Evolutionary conservation across 2,113 vertebrate species (phyloP).

Genomic region (Choloepus hoffmanni): DNA sequence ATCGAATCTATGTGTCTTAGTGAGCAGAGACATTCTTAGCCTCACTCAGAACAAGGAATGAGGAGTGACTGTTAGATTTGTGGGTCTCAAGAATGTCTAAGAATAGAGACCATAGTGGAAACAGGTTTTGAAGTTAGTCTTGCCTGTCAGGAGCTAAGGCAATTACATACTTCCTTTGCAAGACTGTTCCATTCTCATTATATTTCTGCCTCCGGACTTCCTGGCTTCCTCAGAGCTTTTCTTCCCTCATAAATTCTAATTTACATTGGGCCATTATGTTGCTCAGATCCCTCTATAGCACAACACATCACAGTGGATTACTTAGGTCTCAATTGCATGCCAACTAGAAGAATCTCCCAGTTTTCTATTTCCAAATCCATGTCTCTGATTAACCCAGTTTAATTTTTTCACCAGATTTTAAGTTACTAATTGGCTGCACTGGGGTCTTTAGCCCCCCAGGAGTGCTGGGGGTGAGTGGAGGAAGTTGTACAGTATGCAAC

Average conservation of each 20-base stretch:
- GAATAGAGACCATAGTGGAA: neutral
- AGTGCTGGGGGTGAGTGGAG: neutral
- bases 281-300: neutral
- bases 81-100: neutral
- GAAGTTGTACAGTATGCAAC: neutral
- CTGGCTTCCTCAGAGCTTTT: neutral
- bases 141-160: neutral
- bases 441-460: neutral
- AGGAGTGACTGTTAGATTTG: neutral
- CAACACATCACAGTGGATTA: neutral
- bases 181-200: neutral
- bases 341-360: neutral
- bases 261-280: neutral
- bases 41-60: neutral
- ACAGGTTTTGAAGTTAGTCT: neutral
- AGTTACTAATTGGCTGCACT: neutral
- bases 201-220: neutral
- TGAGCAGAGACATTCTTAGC: neutral
- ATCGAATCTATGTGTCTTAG: neutral
- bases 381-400: slow-evolving; percentile 7
- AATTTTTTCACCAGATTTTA: slow-evolving; percentile 45
- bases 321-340: neutral
- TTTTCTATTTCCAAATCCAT: slow-evolving; percentile 39
- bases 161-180: neutral
- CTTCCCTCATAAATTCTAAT: neutral